A percentile compares a stretch with the other conserved stretches of the same genome.
These are phyloP conservation scores for Euproctis similis DNA, from an alignment of 2,888 invertebrate genomes.

Conservation along the genomic window DNA sequence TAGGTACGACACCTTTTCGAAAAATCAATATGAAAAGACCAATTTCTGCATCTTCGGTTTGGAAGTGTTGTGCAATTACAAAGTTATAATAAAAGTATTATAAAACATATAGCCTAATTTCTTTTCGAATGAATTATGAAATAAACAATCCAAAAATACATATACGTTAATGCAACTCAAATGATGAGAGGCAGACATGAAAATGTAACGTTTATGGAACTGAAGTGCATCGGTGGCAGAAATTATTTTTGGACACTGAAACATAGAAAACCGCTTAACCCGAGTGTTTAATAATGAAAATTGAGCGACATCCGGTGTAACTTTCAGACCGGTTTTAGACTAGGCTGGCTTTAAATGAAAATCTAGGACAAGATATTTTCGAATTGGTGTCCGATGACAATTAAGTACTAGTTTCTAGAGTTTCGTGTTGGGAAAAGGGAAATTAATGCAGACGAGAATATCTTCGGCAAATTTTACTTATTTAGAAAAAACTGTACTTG, in stretches of 20 bases:
- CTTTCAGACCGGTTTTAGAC: conserved; percentile 51
- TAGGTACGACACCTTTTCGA: too few species aligned
- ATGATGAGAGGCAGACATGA: too few species aligned
- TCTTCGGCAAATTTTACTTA: too few species aligned
- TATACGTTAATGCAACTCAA: conserved; percentile 28
- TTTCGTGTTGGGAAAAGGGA: conserved; percentile 16
- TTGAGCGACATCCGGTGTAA: conserved; percentile 66
- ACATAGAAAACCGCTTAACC: conserved; percentile 73
- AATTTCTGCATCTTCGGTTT: too few species aligned
- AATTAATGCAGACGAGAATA: conserved; percentile 11
- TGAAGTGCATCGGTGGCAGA: conserved; percentile 27
- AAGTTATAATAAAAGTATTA: too few species aligned
- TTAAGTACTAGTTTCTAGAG: conserved; percentile 10
- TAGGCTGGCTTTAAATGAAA: conserved; percentile 42
- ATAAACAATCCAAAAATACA: conserved; percentile 11
- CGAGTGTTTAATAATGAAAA: conserved; percentile 69
- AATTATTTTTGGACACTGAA: conserved; percentile 50
- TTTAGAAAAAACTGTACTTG: too few species aligned
- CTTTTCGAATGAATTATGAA: background rate
- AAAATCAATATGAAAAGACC: too few species aligned
- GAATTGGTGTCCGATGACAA: conserved; percentile 14
- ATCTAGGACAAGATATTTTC: conserved; percentile 64
- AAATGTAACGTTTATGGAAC: conserved; percentile 25
- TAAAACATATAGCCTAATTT: too few species aligned
- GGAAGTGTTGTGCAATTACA: too few species aligned